A percentile compares a stretch with the other conserved stretches of the same genome.
These are phyloP conservation scores for Brachypodius melanocephalos DNA, from an alignment of 2,113 vertebrate species.

Conservation along the genomic window DNA sequence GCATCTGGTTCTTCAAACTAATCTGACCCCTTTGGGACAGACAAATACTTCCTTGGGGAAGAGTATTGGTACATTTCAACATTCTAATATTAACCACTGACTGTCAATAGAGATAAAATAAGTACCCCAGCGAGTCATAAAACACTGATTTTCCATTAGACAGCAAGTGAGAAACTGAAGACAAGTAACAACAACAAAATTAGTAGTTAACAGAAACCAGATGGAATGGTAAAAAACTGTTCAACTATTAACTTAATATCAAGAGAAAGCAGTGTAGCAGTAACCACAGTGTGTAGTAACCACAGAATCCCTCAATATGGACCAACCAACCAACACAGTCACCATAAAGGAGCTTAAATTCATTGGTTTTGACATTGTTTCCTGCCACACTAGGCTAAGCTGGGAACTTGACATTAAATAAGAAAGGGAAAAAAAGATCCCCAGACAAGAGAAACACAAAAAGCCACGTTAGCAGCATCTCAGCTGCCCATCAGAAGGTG, in stretches of 20 bases:
- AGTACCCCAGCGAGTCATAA: not conserved
- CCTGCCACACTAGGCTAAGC: not conserved
- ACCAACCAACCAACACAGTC: not conserved
- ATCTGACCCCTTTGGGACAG: not conserved
- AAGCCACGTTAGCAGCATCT: not conserved
- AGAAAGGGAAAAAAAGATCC: not conserved
- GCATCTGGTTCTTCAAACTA: conserved; percentile 21
- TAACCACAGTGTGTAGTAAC: not conserved
- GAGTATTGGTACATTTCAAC: not conserved
- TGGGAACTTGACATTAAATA: not conserved
- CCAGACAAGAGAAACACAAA: not conserved
- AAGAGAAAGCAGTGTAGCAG: not conserved
- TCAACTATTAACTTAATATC: not conserved
- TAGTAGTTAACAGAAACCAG: not conserved
- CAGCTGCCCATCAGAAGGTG: not conserved
- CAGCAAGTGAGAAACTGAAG: conserved; percentile 1
- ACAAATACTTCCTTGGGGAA: not conserved
- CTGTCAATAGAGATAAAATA: not conserved
- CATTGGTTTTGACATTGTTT: not conserved
- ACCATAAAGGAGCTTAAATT: not conserved
- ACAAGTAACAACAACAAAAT: conserved; percentile 27
- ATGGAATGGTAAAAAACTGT: not conserved
- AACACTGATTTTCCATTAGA: conserved; percentile 2
- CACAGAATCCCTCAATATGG: not conserved
- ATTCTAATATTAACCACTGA: not conserved